phyloP scores from a whole-genome alignment of 1,140 invertebrate genomes.

The Philotrypesis tridentata region DNA sequence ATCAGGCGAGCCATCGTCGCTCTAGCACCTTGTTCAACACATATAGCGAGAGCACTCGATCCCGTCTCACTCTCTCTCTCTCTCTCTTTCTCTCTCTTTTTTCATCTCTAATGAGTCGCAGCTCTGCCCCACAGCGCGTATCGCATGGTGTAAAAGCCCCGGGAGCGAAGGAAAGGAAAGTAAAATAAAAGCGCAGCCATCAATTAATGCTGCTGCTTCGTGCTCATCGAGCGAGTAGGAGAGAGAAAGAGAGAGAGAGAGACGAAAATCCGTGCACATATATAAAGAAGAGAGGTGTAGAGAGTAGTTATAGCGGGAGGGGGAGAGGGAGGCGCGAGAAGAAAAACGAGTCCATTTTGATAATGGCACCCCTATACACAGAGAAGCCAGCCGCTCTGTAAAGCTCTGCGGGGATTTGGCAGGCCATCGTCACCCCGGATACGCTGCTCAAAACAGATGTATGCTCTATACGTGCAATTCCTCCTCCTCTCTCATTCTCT shows the following conservation, averaged over 20 bases:
- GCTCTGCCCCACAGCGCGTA: too few species aligned
- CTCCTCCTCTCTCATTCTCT: too few species aligned
- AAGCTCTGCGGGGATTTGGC: constrained; percentile 68
- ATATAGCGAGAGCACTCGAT: not conserved
- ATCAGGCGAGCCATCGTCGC: not conserved
- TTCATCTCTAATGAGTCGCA: not conserved
- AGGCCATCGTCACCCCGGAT: constrained; percentile 62
- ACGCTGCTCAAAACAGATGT: constrained; percentile 55
- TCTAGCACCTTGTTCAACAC: too few species aligned
- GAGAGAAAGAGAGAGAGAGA: too few species aligned
- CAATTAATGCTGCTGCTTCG: not conserved
- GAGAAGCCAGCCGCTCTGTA: constrained; percentile 58
- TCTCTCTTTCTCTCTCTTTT: too few species aligned
- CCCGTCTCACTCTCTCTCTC: too few species aligned
- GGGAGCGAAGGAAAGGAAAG: not conserved
- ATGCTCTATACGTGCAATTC: not conserved
- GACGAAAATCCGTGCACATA: constrained; percentile 47
- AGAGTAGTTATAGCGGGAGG: not conserved
- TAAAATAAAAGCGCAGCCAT: constrained; percentile 4
- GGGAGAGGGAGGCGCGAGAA: constrained; percentile 51
- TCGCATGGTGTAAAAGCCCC: too few species aligned
- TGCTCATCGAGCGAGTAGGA: constrained; percentile 39
- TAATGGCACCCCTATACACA: constrained; percentile 67
- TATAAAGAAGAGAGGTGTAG: constrained; percentile 46
- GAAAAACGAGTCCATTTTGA: constrained; percentile 72